Evolutionary conservation across 2,113 vertebrate species (phyloP).

Genomic region (Callipepla squamata): DNA sequence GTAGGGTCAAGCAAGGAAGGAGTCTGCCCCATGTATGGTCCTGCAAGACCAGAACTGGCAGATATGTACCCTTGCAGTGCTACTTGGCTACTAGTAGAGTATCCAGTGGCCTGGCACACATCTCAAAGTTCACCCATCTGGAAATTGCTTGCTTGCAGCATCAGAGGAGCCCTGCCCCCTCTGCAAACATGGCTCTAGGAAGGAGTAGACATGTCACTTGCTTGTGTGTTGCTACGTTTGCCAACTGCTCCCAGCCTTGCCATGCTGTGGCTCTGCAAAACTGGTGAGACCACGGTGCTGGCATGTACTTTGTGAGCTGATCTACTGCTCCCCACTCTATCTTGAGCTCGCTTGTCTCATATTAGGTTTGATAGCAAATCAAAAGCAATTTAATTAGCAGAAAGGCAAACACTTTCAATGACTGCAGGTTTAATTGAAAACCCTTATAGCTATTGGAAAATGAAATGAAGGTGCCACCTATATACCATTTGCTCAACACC

Average conservation of each 20-base stretch:
- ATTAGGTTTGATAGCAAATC: slow-evolving; percentile 15
- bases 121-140: background rate
- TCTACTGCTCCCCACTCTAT: background rate
- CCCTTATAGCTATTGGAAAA: background rate
- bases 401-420: background rate
- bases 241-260: accelerated
- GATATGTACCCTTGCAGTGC: accelerated
- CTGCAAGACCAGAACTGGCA: too few relatives aligned
- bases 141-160: background rate
- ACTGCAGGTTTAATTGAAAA: background rate
- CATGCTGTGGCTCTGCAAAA: accelerated
- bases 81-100: background rate
- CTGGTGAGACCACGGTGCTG: accelerated
- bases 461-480: background rate
- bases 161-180: background rate
- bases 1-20: background rate
- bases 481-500: accelerated
- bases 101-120: accelerated
- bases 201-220: accelerated
- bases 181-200: background rate
- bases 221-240: accelerated
- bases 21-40: background rate
- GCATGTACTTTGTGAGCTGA: accelerated
- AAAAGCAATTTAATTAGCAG: slow-evolving; percentile 26
- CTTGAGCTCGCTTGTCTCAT: background rate